phyloP scores from a whole-genome alignment of 2,888 invertebrate genomes.

The Drosophila paramelanica region DNA sequence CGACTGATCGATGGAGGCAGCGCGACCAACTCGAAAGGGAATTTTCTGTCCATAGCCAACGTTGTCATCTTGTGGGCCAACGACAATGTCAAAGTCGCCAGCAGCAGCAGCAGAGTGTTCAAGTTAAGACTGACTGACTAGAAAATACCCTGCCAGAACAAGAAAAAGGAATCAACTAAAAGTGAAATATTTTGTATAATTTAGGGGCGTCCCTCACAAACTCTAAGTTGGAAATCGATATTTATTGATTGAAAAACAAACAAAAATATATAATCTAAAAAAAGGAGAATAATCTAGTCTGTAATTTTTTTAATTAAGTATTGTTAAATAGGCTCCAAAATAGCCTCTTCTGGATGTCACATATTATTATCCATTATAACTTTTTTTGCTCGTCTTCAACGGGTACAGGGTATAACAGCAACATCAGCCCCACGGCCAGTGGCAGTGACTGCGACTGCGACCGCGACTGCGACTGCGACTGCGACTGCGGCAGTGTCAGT shows the following conservation, averaged over 20 bases:
- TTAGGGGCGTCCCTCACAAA: too few relatives aligned
- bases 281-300: too few relatives aligned
- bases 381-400: not conserved
- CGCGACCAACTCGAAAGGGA: conserved; percentile 56
- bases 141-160: not conserved
- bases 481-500: conserved; percentile 32
- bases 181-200: too few relatives aligned
- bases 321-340: too few relatives aligned
- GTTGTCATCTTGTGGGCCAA: conserved; percentile 19
- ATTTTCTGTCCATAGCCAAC: conserved; percentile 19
- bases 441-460: conserved; percentile 17
- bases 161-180: too few relatives aligned
- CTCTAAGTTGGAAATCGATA: too few relatives aligned
- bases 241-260: too few relatives aligned
- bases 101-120: conserved; percentile 10
- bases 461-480: too few relatives aligned
- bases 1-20: conserved; percentile 54
- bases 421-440: conserved; percentile 62
- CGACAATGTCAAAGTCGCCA: conserved; percentile 63
- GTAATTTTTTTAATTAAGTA: too few relatives aligned
- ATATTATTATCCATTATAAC: too few relatives aligned
- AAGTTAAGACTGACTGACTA: not conserved
- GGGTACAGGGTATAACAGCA: not conserved
- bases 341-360: too few relatives aligned
- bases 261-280: too few relatives aligned